Conservation (phyloP, 37 sponge, comb jelly and placozoan species). For the Diacarnus erythraeanus region DNA sequence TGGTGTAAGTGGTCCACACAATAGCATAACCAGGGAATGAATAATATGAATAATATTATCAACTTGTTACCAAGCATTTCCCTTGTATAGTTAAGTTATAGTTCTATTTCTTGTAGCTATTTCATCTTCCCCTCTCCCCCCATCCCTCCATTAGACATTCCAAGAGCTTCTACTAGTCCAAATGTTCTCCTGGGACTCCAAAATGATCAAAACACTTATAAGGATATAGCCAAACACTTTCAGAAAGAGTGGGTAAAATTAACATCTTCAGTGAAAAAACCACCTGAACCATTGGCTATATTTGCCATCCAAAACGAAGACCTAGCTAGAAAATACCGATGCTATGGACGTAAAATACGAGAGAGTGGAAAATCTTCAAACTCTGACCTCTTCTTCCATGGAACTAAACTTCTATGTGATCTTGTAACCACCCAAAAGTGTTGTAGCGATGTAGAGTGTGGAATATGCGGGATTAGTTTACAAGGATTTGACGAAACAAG, state of each 20-base stretch:
- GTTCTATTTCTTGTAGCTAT: no score
- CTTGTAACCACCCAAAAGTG: background rate
- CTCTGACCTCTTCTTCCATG: constrained; percentile 30
- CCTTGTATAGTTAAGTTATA: no score
- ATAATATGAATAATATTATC: no score
- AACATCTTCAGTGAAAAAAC: background rate
- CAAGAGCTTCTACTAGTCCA: background rate
- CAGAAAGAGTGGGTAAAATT: constrained; percentile 37
- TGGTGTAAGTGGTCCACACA: no score
- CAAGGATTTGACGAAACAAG: constrained; percentile 27
- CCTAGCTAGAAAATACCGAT: constrained; percentile 1
- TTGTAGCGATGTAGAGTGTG: constrained; percentile 34
- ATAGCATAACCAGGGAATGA: no score
- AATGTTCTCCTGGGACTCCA: constrained; percentile 6
- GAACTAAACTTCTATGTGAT: constrained; percentile 34
- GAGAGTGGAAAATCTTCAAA: constrained; percentile 20
- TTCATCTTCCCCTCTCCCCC: no score
- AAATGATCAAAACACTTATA: constrained; percentile 26
- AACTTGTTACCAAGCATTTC: no score
- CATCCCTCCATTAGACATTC: no score
- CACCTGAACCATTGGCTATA: constrained; percentile 47
- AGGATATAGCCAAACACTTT: constrained; percentile 33
- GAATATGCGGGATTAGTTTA: constrained; percentile 45
- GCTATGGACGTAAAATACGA: constrained; percentile 12
- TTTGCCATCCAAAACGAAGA: constrained; percentile 39